A percentile compares a stretch with the other conserved stretches of the same genome.
phyloP scores from a whole-genome alignment of 1,140 invertebrate species.

The Caenorhabditis brenneri region DNA sequence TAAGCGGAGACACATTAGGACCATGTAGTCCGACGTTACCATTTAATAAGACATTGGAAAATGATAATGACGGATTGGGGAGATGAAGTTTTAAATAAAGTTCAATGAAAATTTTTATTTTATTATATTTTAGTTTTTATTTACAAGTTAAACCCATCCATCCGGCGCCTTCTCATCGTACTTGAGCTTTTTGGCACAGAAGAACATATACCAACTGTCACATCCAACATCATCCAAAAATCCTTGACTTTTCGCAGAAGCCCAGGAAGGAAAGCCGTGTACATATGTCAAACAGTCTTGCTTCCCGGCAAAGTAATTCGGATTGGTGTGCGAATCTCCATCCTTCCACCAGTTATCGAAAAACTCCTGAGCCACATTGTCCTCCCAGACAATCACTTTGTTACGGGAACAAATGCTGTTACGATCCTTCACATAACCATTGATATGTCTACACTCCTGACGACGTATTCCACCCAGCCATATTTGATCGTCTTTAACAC shows the following conservation, averaged over 20 bases:
- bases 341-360: neutral
- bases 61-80: neutral
- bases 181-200: neutral
- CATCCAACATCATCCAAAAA: neutral
- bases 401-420: neutral
- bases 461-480: neutral
- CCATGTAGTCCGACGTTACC: neutral
- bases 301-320: neutral
- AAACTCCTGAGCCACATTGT: neutral
- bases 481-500: neutral
- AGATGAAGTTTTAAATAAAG: conserved; percentile 10
- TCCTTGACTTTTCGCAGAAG: neutral
- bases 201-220: neutral
- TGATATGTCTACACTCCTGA: neutral
- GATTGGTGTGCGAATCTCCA: neutral
- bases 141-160: too few species aligned
- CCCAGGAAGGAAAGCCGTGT: neutral
- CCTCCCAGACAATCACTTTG: neutral
- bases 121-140: too few species aligned
- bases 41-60: neutral
- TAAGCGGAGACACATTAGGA: neutral
- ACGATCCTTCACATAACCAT: neutral
- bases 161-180: too few species aligned
- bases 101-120: too few species aligned
- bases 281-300: neutral